These are phyloP conservation scores for Scolopax bukidnonensis DNA, from an alignment of 2,797 vertebrate genomes.

Conservation along the genomic window DNA sequence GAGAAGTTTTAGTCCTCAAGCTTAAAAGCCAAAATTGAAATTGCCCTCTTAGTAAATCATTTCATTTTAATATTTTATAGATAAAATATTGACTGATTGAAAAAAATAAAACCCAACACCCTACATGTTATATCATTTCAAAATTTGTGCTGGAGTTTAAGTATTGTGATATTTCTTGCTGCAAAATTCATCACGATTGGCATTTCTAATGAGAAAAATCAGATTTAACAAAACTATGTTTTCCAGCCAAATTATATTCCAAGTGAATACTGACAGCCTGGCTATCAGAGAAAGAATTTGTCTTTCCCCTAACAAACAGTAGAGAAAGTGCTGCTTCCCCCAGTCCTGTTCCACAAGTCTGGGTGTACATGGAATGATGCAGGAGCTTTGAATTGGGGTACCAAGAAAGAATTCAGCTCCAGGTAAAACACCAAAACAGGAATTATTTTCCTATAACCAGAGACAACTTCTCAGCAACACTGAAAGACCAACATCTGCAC, in stretches of 20 bases:
- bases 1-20: not conserved
- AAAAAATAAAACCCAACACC: not conserved
- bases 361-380: fast-evolving
- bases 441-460: not conserved
- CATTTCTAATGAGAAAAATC: not conserved
- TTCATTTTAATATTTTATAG: not conserved
- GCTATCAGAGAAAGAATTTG: not conserved
- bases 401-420: not conserved
- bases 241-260: not conserved
- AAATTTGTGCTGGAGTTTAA: not conserved
- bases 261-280: not conserved
- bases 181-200: not conserved
- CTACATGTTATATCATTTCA: not conserved
- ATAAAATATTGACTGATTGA: not conserved
- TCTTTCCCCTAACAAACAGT: not conserved
- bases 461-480: not conserved
- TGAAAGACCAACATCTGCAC: not conserved
- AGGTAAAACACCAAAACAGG: not conserved
- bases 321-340: not conserved
- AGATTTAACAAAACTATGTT: not conserved
- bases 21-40: not conserved
- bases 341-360: not conserved
- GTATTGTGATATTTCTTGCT: not conserved
- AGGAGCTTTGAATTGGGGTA: not conserved
- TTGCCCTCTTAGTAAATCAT: not conserved